Percentiles rank a stretch among this genome's conserved stretches.
Evolutionary conservation across 2,113 vertebrate genomes (phyloP).

Genomic region (Neolamprologus kungweensis): DNA sequence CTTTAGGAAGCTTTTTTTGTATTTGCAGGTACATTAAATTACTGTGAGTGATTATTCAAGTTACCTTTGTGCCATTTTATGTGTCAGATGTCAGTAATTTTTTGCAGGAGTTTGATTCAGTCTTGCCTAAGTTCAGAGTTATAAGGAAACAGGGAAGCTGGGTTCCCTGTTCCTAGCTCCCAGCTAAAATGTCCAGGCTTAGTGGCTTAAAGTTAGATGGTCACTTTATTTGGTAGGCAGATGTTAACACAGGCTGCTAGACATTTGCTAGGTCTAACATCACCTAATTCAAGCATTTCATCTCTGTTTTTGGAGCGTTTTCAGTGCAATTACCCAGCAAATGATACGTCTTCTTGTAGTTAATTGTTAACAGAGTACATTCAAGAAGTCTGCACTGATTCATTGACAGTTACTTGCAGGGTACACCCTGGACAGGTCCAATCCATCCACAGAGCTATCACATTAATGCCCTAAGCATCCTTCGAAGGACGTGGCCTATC

Average conservation of each 20-base stretch:
- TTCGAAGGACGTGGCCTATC: background rate
- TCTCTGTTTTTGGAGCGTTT: background rate
- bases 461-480: background rate
- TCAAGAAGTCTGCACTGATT: background rate
- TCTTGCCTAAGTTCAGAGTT: background rate
- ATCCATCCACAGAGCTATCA: background rate
- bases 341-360: background rate
- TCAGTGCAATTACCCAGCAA: background rate
- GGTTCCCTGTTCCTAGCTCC: background rate
- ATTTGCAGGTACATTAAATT: background rate
- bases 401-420: background rate
- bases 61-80: background rate
- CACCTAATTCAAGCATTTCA: background rate
- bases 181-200: background rate
- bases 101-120: background rate
- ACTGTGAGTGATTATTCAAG: background rate
- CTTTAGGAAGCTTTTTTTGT: background rate
- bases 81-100: background rate
- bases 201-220: background rate
- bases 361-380: background rate
- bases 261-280: background rate
- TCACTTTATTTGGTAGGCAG: background rate
- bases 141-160: background rate
- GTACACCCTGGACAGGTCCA: background rate
- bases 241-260: background rate